These are phyloP conservation scores for Mus minutoides DNA, from an alignment of 2,797 vertebrate species.

Conservation along the genomic window DNA sequence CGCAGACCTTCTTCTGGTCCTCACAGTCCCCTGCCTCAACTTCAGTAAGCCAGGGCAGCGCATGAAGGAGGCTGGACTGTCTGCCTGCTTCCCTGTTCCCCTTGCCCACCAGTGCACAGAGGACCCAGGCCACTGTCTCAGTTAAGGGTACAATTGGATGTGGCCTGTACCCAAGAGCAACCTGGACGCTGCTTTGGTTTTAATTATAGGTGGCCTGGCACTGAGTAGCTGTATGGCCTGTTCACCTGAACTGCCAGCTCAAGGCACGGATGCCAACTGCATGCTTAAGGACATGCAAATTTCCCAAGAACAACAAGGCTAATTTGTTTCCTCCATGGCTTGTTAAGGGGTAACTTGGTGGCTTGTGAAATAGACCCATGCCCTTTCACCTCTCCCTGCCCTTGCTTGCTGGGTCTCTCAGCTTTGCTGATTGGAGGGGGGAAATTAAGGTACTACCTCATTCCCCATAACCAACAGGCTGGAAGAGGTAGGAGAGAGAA, in stretches of 20 bases:
- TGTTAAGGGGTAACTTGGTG: constrained; percentile 87
- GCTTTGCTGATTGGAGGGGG: constrained; percentile 70
- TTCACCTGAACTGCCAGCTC: constrained; percentile 85
- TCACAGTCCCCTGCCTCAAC: neutral
- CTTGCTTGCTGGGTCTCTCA: constrained; percentile 74
- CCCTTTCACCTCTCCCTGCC: constrained; percentile 85
- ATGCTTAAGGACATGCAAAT: constrained; percentile 89
- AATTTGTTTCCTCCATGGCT: constrained; percentile 89
- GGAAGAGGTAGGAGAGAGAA: neutral
- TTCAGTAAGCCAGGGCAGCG: neutral
- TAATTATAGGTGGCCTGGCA: constrained; percentile 85
- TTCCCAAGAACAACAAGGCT: constrained; percentile 88
- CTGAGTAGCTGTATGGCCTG: constrained; percentile 78
- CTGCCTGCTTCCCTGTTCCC: neutral
- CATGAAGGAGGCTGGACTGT: neutral
- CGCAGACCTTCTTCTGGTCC: neutral
- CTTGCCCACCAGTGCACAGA: neutral
- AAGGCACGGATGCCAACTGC: constrained; percentile 88
- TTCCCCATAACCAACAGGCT: neutral
- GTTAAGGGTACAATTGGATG: constrained; percentile 83
- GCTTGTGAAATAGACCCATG: constrained; percentile 82
- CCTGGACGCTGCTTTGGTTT: constrained; percentile 86
- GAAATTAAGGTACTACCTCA: neutral
- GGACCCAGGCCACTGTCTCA: constrained; percentile 79
- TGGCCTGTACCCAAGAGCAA: constrained; percentile 78